Percentiles rank a stretch among this genome's conserved stretches.
Evolutionary conservation across 2,797 vertebrate genomes (phyloP).

Genomic region (Phalloptychus januarius): DNA sequence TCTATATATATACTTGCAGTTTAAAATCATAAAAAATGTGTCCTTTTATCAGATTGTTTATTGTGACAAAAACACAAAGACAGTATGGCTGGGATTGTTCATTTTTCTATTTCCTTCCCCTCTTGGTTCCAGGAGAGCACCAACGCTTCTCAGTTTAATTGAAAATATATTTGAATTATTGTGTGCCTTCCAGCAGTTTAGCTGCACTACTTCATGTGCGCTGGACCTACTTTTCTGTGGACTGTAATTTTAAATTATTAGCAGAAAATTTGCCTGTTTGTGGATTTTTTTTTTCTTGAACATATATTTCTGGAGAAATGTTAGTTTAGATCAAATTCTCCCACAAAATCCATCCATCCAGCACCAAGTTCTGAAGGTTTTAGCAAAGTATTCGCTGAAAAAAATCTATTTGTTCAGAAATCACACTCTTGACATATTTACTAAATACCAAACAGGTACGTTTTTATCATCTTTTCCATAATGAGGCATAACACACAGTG

Average conservation of each 20-base stretch:
- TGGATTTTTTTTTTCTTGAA: not conserved
- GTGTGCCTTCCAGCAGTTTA: not conserved
- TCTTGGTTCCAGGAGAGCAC: not conserved
- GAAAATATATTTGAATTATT: not conserved
- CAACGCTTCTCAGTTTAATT: not conserved
- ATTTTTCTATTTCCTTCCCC: not conserved
- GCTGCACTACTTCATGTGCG: not conserved
- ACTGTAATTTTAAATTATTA: not conserved
- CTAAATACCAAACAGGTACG: too few species aligned
- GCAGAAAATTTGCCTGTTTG: not conserved
- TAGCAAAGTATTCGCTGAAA: not conserved
- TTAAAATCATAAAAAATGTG: not conserved
- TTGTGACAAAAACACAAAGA: not conserved
- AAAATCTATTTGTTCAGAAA: not conserved
- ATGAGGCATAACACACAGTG: not conserved
- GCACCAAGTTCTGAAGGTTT: not conserved
- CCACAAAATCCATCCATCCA: not conserved
- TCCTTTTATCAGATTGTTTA: not conserved
- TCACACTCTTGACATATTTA: not conserved
- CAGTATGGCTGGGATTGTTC: not conserved
- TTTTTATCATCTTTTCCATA: not conserved
- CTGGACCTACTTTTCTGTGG: not conserved
- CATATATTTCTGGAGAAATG: not conserved
- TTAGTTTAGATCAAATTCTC: not conserved
- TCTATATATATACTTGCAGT: too few species aligned